Base-by-base conservation (phyloP, 2,113 vertebrate genomes). In the Podarcis muralis region DNA sequence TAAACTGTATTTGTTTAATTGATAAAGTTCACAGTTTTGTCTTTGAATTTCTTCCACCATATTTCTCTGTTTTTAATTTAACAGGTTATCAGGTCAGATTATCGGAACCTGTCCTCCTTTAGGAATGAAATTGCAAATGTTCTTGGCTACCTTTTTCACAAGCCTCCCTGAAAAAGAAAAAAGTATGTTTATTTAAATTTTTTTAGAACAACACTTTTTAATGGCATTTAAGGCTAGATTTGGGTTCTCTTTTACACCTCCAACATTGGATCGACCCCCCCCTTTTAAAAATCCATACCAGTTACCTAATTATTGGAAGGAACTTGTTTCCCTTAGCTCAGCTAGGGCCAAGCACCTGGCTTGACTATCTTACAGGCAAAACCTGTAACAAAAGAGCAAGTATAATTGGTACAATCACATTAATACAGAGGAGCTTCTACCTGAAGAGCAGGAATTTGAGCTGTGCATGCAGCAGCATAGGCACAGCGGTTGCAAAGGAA, bases 51-150 rank as follows among this genome's bases (percentile, higher is more conserved):
- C 13, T 3, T 3, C 4, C 3, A 9, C 62, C 72, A 16, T 81
- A 87, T 40, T 78, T 62, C 81, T 59, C 71, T 92, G 4, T 89
- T 94, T 92, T 90, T 87, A 93, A 94, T 66, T 27, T 59, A 43
- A 4, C 84, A 99, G 99, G 93, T 94, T 96, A 27, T 90, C 95
- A 59, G 97, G 95, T 6, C 98, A 99, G 91, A 93, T 91, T 48
- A 91, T 97, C 18, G 98, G 98, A 92, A 96, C 97, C 66, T 98
- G 97, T 96, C 98, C 98, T 90, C 97, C 98, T 85, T 83, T 99
- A 62, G 99, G 96, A 83, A 75, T 92, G 76, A 98, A 97, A 90
- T 96, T 99, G 22, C 97, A 98, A 94, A 96, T 90, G 76, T 99
- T 99, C 96, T 94, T 99, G 96, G 88, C 94, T 88, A 95, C 93